Conservation (phyloP, 2,113 vertebrate species). For the Heterotilapia buettikoferi region DNA sequence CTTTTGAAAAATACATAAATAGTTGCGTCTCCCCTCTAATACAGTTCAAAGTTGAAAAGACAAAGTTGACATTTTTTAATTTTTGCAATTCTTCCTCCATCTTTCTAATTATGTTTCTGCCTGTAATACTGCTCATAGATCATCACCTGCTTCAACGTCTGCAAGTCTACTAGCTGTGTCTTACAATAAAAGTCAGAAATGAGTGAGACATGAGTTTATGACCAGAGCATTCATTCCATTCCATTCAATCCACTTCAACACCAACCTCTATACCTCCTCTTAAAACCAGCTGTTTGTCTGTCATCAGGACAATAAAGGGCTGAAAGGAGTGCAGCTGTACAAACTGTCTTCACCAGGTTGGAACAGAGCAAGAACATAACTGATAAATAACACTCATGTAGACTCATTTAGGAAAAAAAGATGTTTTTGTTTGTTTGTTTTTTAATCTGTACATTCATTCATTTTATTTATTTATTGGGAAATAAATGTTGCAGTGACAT, state of each 20-base stretch:
- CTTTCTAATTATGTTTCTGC: neutral
- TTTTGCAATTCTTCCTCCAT: neutral
- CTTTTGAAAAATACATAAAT: neutral
- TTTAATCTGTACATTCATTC: neutral
- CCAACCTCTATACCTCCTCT: neutral
- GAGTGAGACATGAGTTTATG: neutral
- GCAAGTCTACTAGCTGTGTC: too few species aligned
- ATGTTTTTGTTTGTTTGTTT: neutral
- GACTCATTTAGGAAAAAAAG: rapidly evolving
- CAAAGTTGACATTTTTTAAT: neutral
- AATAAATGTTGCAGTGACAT: neutral
- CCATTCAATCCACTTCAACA: neutral
- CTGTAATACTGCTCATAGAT: neutral
- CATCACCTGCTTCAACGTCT: neutral
- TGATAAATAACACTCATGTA: neutral
- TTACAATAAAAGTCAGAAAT: neutral
- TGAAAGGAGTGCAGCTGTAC: neutral
- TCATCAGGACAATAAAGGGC: neutral
- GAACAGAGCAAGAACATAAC: neutral
- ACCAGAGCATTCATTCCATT: neutral
- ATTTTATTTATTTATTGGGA: neutral
- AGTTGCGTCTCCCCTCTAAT: neutral
- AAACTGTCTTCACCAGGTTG: neutral
- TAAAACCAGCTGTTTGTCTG: neutral
- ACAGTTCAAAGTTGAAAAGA: neutral